These are phyloP conservation scores for Indicator indicator DNA, from an alignment of 2,113 vertebrate genomes.

Conservation along the genomic window DNA sequence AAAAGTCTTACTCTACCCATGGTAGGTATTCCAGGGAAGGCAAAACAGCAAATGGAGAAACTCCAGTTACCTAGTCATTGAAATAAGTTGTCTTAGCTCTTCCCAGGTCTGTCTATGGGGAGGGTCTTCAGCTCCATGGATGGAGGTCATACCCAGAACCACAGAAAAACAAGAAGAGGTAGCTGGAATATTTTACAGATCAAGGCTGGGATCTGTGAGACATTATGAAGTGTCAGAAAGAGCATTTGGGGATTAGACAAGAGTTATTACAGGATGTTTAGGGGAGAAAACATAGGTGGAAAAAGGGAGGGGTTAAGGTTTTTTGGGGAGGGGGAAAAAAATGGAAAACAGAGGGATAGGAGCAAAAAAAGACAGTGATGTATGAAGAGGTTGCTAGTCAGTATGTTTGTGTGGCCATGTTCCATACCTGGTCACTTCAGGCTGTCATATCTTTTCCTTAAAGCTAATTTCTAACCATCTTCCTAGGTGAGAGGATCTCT, in stretches of 20 bases:
- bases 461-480: background rate
- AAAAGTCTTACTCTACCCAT: background rate
- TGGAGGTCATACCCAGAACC: background rate
- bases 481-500: background rate
- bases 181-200: background rate
- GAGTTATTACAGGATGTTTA: background rate
- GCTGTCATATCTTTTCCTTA: background rate
- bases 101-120: background rate
- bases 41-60: background rate
- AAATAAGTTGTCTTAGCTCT: background rate
- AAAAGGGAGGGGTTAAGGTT: background rate
- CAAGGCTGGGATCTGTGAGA: rapidly evolving
- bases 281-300: background rate
- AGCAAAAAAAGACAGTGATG: background rate
- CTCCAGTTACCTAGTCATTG: background rate
- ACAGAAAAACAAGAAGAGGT: background rate
- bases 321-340: background rate
- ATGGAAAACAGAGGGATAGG: background rate
- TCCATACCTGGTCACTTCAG: background rate
- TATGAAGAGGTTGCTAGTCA: background rate
- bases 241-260: background rate
- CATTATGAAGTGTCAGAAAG: background rate
- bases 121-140: background rate
- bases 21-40: background rate
- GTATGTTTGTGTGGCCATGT: background rate